These are phyloP conservation scores for Bubo bubo DNA, from an alignment of 2,113 vertebrate species.

Conservation along the genomic window DNA sequence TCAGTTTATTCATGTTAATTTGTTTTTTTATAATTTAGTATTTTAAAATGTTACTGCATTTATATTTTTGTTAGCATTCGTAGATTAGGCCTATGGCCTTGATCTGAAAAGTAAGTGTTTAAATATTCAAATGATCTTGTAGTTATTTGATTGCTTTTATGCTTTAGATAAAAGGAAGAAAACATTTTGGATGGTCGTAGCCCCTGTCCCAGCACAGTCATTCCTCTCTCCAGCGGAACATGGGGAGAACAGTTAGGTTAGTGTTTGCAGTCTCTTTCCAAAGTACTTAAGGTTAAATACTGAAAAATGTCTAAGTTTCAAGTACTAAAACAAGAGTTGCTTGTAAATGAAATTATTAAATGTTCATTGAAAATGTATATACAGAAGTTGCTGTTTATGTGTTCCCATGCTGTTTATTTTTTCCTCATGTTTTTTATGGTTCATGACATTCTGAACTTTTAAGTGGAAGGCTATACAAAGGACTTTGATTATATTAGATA, in stretches of 20 bases:
- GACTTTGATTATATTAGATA: not conserved
- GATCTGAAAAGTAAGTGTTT: not conserved
- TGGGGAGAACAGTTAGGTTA: not conserved
- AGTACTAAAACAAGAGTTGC: not conserved
- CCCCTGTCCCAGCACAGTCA: not conserved
- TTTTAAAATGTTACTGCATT: not conserved
- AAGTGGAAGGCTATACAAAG: not conserved
- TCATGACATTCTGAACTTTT: not conserved
- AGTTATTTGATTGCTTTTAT: not conserved
- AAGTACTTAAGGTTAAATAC: not conserved
- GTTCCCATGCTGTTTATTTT: not conserved
- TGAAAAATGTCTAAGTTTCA: not conserved
- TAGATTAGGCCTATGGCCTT: not conserved
- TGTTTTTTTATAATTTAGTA: not conserved
- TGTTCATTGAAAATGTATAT: not conserved
- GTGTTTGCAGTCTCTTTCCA: not conserved
- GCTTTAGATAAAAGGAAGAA: not conserved
- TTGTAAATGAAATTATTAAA: not conserved
- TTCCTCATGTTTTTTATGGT: not conserved
- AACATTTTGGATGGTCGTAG: not conserved
- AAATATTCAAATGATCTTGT: not conserved
- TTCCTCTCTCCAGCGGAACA: not conserved
- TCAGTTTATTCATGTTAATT: not conserved
- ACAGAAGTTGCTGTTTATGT: not conserved
- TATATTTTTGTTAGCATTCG: not conserved